phyloP scores from a whole-genome alignment of 2,888 invertebrate species.

The Tetranychus truncatus region DNA sequence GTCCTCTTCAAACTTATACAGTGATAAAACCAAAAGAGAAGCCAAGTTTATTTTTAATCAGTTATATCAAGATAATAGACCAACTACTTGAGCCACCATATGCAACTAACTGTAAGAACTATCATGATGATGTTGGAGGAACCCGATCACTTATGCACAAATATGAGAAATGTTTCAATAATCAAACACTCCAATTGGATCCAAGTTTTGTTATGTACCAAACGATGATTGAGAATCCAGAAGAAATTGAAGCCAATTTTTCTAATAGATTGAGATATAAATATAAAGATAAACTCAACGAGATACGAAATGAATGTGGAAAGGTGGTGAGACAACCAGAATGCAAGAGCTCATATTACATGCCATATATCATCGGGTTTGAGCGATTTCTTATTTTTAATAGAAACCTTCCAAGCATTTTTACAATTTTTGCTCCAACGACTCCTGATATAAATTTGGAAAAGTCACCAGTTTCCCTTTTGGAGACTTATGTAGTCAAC shows the following conservation, averaged over 20 bases:
- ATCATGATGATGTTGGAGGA: neutral
- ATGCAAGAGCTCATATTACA: neutral
- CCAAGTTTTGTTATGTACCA: neutral
- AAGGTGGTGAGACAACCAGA: neutral
- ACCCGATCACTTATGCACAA: neutral
- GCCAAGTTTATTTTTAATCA: neutral
- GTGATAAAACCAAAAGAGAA: neutral
- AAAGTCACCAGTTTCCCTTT: neutral
- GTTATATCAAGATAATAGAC: neutral
- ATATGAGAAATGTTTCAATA: neutral
- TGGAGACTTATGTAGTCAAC: neutral
- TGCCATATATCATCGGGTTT: neutral
- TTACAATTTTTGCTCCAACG: neutral
- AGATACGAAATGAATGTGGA: neutral
- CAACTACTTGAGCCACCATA: neutral
- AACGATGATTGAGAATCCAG: neutral
- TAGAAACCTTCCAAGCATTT: no score
- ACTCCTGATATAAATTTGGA: neutral
- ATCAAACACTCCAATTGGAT: neutral
- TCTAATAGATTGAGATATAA: neutral
- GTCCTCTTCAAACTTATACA: neutral
- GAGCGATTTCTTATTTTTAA: no score
- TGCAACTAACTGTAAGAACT: neutral
- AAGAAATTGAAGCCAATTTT: neutral
- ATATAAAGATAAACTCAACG: neutral